Conservation (phyloP, 2,888 invertebrate genomes). For the Drosophila imparisetae region DNA sequence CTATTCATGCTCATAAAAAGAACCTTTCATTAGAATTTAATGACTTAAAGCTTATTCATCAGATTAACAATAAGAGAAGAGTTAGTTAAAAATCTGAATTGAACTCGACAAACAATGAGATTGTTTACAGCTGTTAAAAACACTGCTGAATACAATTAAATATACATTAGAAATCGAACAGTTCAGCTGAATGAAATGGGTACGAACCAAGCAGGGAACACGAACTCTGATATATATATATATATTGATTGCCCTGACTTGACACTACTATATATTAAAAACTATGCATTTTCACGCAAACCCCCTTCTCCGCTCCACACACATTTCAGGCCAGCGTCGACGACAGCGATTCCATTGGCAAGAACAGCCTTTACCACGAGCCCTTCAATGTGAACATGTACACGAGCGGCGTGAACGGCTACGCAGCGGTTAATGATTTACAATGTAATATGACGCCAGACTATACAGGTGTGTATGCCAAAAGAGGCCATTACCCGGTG, state of each 20-base stretch:
- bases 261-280: conserved; percentile 46
- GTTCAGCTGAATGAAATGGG: conserved; percentile 2
- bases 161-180: conserved; percentile 7
- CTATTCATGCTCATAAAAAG: not conserved
- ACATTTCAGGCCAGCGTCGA: conserved; percentile 81
- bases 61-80: not conserved
- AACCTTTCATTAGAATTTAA: not conserved
- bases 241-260: conserved; percentile 30
- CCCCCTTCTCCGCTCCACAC: not conserved
- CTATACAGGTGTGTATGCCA: conserved; percentile 86
- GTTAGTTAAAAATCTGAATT: not conserved
- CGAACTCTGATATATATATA: conserved; percentile 15
- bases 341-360: conserved; percentile 85
- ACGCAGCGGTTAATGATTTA: conserved; percentile 85
- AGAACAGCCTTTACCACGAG: conserved; percentile 85
- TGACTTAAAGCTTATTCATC: not conserved
- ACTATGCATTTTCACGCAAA: conserved; percentile 1
- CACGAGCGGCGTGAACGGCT: conserved; percentile 85
- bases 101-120: not conserved
- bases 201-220: not conserved
- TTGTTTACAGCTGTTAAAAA: not conserved
- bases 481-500: conserved; percentile 20
- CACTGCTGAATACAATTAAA: not conserved
- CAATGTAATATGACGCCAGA: conserved; percentile 86
- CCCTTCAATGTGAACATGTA: conserved; percentile 85